Base-by-base conservation (phyloP, 2,888 invertebrate species). In the Muschampia plurimacula region DNA sequence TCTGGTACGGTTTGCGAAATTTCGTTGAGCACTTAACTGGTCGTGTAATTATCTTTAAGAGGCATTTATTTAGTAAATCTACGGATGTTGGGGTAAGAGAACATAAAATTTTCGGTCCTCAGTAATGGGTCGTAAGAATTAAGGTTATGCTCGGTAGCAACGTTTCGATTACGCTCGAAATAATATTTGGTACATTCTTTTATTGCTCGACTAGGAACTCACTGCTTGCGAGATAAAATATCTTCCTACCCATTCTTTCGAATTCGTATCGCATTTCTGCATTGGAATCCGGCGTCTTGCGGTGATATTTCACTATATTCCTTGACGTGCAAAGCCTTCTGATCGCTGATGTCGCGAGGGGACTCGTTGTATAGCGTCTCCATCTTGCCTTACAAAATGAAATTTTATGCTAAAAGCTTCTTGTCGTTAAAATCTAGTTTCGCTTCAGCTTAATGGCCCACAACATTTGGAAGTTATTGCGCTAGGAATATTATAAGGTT, bases 331-430 rank as follows among this genome's bases (percentile, higher is more conserved):
- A 72, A 72, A 67, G 67, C 72, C 72, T 67, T 55, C 63, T 67
- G 67, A 72, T 72, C 63, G 67, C 62, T 72, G 72, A 63, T 72
- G 72, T 67, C 62, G 67, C 36, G 66, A 39, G 46, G 67, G 67
- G 67, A 28, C 62, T 62, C 62, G 46, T 62, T 67, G 44, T 41
- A 28, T 72, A 66, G 67, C 72, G 67, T 72, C 72, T 62, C 67
- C 67, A 67, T 63, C 67, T 63, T 72, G 62, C 66, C 52, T 52
- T 62, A 63, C 32, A 72, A 72, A 72, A 72, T 72, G 67, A 67
- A 72, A 72, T 72, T 72, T 72, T 72, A 72, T 72, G 72, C 67
- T 72, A 72, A 72, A 67, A 72, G 72, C 67, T 72, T 72, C 63
- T 63, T 67, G 67, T 72, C 72, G 72, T 72, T 72, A 72, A 72